Base-by-base conservation (phyloP, 2,888 invertebrate species). In the Ectemnius lituratus region DNA sequence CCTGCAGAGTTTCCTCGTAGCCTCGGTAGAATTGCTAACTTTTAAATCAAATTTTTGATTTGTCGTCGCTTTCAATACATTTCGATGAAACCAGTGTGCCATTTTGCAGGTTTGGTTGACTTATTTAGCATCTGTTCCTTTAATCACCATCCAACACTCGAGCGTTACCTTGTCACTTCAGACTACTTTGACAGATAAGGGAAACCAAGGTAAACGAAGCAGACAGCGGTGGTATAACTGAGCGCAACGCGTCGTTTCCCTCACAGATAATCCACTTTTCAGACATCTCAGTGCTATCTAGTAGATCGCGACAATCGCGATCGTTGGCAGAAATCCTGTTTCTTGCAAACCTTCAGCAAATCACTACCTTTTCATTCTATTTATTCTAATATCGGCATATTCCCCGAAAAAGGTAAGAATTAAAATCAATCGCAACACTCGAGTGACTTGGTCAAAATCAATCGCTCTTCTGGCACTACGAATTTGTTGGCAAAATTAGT, bases 31-130 rank as follows among this genome's bases (percentile, higher is more conserved):
- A 80, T 86, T 83, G 1, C 71, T 68, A 62, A 88, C 81, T 80
- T 89, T 90, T 11, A 89, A 75, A 60, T 90, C 90, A 45, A 90
- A 90, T 76, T 90, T 90, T 67, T 89, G 86, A 70, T 76, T 81
- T 14, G 92, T 91, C 11, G 94, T 94, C 1, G 94, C 93, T 88
- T 94, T 94, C 11, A 94, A 85, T 2, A 93, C 92, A 85, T 94
- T 94, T 76, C 94, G 91, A 86, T 94, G 94, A 89, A 94, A 94
- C 94, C 94, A 94, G 47, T 90, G 90, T 61, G 90, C 90, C 90
- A 90, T 90, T 69, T 63, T 63, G 45, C 46, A 1, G 37, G 8
- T 37, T 37, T 11, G 37, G 56, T 5, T 14, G 5, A n/a, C 60
- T 6, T 62, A 14, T 52, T 61, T 70, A 63, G 37, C 37, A 37